These are phyloP conservation scores for Chloroceryle inda DNA, from an alignment of 2,797 vertebrate genomes.

Conservation along the genomic window DNA sequence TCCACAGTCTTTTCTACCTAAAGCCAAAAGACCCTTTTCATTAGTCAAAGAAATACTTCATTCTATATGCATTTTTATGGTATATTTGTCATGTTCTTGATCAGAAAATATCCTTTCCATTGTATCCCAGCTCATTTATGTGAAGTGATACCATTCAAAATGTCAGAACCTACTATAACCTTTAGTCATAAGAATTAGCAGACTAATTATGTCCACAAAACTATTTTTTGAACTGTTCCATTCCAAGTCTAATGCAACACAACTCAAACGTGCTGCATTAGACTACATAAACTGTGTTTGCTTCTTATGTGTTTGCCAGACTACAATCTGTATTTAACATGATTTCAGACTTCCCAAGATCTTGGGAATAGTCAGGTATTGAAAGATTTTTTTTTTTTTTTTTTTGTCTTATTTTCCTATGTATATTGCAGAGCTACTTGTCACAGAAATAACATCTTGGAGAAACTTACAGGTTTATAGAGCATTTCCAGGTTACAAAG, in stretches of 20 bases:
- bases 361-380: not conserved
- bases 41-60: not conserved
- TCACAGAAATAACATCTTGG: not conserved
- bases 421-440: not conserved
- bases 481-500: not conserved
- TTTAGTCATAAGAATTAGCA: not conserved
- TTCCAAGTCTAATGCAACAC: not conserved
- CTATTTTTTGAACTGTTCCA: not conserved
- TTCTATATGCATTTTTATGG: not conserved
- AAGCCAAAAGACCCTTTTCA: not conserved
- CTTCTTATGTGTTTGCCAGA: not conserved
- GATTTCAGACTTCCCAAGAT: not conserved
- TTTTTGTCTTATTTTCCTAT: not conserved
- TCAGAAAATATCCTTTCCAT: not conserved
- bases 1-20: not conserved
- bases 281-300: not conserved
- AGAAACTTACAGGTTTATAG: not conserved
- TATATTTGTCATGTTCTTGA: not conserved
- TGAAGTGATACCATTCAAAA: not conserved
- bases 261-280: not conserved
- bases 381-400: not conserved
- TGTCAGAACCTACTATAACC: not conserved
- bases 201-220: not conserved
- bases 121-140: not conserved
- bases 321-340: not conserved